phyloP scores from a whole-genome alignment of 2,888 invertebrate genomes.

The Eupelmus urozonus region DNA sequence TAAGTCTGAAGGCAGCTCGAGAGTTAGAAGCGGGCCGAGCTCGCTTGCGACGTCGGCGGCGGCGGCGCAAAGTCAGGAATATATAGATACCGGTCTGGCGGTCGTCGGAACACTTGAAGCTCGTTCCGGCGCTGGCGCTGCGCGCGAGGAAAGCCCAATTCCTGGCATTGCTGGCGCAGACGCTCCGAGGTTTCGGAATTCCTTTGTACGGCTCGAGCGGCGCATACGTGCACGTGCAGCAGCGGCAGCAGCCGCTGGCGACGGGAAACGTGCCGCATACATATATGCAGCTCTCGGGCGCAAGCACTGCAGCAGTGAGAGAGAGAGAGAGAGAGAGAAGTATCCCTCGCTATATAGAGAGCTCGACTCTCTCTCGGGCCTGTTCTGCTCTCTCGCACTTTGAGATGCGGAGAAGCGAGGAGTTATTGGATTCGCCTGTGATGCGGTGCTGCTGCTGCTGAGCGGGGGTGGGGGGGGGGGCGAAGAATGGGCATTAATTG shows the following conservation, averaged over 20 bases:
- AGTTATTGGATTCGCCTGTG: conserved; percentile 23
- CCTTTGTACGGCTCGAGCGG: conserved; percentile 27
- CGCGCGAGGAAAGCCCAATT: conserved; percentile 17
- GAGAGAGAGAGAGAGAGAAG: conserved; percentile 6
- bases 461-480: no score
- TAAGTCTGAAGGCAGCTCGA: neutral
- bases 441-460: no score
- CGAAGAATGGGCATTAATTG: conserved; percentile 43
- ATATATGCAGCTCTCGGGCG: no score
- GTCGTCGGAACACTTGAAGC: neutral
- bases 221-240: neutral
- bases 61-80: neutral
- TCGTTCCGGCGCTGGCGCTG: no score
- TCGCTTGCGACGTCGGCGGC: neutral
- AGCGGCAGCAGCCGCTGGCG: no score
- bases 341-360: no score
- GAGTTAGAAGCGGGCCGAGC: no score
- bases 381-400: no score
- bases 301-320: neutral
- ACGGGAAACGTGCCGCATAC: no score
- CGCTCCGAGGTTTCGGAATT: conserved; percentile 46
- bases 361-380: no score
- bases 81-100: neutral
- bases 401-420: neutral
- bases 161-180: conserved; percentile 38